Evolutionary conservation across 1,140 invertebrate species (phyloP), one percentile per base, ranked within the genome.

Genomic region (Drosophila tsacasi): DNA sequence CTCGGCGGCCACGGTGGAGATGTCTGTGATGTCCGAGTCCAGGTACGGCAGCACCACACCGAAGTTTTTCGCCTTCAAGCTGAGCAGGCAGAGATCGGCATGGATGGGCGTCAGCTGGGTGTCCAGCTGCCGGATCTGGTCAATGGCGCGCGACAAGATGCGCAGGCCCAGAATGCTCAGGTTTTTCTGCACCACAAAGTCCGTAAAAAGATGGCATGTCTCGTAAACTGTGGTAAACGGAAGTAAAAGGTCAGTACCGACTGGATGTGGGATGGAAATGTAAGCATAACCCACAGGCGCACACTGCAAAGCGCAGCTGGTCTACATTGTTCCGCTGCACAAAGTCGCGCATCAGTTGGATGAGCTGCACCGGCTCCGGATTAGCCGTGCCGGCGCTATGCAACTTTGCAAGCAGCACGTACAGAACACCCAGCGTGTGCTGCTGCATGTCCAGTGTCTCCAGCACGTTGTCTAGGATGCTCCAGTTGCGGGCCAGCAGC

Each of bases 71-170:
- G 98, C 95, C 30, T 98, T 90, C 30, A 99, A 94, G 94, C 98
- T 99, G 4, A 99, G 94, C 93, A 98, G 97, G 91, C 97, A 98
- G 39, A 99, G 94, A 94, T 98, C 97, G 9, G 97, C 96, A 93
- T 99, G 98, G 79, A 99, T 96, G 3, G 98, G 97, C 23, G 98
- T 99, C 40, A 99, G 93, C 91, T 99, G 98, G 19, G 96, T 96
- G 79, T 97, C 96, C 93, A 95, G 96, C 3, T 97, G 92, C 92
- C 98, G 97, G 72, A 98, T 96, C 93, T 98, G 99, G 50, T 95
- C 95, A 76, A 99, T 98, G 9, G 98, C 98, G 83, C 96, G 96
- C 68, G 95, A 95, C 10, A 99, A 87, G 21, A 98, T 94, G 85
- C 96, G 95, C 42, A 99, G 98, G 15, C 98, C 98, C 89, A 96